phyloP scores from a whole-genome alignment of 1,140 invertebrate genomes.

The Caerostris extrusa region DNA sequence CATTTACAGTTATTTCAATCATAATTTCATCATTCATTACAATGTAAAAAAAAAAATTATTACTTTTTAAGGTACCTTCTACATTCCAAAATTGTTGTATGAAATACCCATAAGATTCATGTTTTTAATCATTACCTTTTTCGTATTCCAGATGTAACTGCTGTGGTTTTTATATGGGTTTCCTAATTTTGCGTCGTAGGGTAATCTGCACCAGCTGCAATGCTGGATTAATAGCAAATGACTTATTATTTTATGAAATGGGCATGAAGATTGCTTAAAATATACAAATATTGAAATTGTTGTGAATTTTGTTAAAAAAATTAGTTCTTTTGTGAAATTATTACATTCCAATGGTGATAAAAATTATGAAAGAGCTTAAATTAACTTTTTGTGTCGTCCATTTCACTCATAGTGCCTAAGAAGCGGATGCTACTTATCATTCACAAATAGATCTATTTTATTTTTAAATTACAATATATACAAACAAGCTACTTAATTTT shows the following conservation, averaged over 20 bases:
- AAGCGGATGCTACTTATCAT: neutral
- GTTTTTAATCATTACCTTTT: neutral
- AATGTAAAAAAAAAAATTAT: too few relatives aligned
- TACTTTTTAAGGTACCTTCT: neutral
- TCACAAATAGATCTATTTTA: neutral
- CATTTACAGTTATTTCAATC: too few relatives aligned
- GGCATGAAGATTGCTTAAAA: neutral
- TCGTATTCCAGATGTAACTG: neutral
- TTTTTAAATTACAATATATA: neutral
- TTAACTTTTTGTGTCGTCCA: neutral
- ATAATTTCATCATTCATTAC: too few relatives aligned
- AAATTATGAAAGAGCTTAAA: conserved; percentile 26
- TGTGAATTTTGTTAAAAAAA: too few relatives aligned
- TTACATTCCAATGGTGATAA: neutral
- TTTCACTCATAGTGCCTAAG: neutral
- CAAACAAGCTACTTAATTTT: neutral
- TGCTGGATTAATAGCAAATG: too few relatives aligned
- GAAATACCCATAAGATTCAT: neutral
- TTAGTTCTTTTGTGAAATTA: neutral
- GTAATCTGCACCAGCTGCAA: neutral
- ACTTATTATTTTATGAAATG: neutral
- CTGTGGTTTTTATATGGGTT: neutral
- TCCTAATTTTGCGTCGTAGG: neutral
- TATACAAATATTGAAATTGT: neutral
- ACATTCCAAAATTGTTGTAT: neutral